Conservation (phyloP, 2,797 vertebrate species). For the Anguilla obscura region DNA sequence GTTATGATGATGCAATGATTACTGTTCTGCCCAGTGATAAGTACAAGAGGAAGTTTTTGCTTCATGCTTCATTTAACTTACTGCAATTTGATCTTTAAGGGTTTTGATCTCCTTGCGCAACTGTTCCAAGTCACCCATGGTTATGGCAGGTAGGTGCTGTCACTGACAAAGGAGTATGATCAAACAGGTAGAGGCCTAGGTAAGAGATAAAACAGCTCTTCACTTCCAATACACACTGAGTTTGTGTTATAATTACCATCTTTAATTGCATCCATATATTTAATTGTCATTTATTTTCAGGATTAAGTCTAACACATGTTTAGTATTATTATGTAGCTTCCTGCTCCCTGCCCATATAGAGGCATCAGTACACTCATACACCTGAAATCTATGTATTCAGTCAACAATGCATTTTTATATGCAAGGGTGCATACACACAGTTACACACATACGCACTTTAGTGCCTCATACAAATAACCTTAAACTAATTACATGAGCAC, state of each 20-base stretch:
- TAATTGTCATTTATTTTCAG: not conserved
- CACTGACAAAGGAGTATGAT: conserved; percentile 37
- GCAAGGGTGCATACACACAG: conserved; percentile 3
- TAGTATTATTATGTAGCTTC: not conserved
- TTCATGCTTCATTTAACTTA: conserved; percentile 59
- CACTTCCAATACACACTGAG: not conserved
- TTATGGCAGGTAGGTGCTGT: conserved; percentile 49
- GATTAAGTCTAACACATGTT: not conserved
- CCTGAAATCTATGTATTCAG: not conserved
- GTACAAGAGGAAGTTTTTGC: not conserved
- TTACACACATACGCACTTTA: not conserved
- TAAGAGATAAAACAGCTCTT: conserved; percentile 30
- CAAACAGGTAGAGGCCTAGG: not conserved
- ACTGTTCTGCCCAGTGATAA: not conserved
- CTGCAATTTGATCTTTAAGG: conserved; percentile 92
- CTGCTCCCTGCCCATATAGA: not conserved
- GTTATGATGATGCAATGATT: not conserved
- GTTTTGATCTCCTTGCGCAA: conserved; percentile 91
- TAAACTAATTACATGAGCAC: not conserved
- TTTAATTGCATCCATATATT: not conserved
- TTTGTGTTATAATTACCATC: not conserved
- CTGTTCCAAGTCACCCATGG: conserved; percentile 87
- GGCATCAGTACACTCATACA: not conserved
- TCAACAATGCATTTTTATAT: not conserved
- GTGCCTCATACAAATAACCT: not conserved